phyloP scores from a whole-genome alignment of 2,797 vertebrate species.

The Acrossocheilus fasciatus region DNA sequence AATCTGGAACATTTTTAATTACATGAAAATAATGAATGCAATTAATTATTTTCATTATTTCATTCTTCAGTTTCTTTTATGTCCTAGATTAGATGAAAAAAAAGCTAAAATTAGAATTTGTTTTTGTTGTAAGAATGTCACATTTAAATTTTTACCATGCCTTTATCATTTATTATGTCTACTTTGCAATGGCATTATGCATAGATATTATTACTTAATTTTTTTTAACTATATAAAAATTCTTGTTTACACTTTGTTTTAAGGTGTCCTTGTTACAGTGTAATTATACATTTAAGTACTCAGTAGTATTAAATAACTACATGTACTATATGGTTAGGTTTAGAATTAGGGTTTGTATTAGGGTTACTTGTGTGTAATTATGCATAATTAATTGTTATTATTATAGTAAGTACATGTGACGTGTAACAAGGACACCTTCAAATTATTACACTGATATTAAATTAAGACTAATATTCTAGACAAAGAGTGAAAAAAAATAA shows the following conservation, averaged over 20 bases:
- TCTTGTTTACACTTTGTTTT: too few species aligned
- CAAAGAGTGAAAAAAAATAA: background rate
- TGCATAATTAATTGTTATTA: too few species aligned
- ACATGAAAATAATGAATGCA: background rate
- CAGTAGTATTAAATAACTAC: too few species aligned
- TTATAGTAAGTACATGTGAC: too few species aligned
- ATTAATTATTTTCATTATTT: too few species aligned
- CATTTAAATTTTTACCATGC: background rate
- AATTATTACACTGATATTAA: background rate
- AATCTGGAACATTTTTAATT: background rate
- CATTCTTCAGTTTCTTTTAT: background rate
- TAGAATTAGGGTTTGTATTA: too few species aligned
- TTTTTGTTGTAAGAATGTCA: background rate
- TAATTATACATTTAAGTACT: too few species aligned
- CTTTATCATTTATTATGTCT: background rate
- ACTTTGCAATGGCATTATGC: background rate
- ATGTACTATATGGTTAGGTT: too few species aligned
- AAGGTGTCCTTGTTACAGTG: too few species aligned
- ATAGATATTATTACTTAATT: background rate
- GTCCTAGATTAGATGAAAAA: background rate
- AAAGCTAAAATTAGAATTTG: background rate
- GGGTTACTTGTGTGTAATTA: too few species aligned
- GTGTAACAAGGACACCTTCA: too few species aligned
- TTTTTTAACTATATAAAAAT: background rate
- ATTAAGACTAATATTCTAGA: background rate